Conservation (phyloP, 2,113 vertebrate genomes). For the Rhagologus leucostigma region DNA sequence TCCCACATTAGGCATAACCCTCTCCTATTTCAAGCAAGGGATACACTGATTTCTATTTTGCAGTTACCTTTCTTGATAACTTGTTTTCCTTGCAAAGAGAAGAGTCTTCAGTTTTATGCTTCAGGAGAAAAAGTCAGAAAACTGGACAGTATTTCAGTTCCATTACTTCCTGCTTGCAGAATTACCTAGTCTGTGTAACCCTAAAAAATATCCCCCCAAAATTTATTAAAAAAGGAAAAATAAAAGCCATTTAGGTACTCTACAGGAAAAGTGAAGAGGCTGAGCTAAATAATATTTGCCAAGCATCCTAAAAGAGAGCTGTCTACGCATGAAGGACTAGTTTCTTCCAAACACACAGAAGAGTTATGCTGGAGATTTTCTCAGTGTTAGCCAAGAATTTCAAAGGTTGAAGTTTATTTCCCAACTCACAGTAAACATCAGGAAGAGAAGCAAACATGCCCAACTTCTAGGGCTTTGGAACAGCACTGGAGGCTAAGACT, state of each 20-base stretch:
- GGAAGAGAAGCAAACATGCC: background rate
- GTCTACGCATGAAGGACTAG: background rate
- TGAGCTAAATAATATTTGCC: background rate
- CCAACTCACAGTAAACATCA: background rate
- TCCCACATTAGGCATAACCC: background rate
- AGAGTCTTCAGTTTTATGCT: background rate
- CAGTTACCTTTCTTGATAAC: background rate
- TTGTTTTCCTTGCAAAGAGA: background rate
- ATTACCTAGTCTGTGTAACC: background rate
- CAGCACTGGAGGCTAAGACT: background rate
- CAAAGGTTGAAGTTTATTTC: background rate
- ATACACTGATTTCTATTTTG: background rate
- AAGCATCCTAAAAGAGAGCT: background rate
- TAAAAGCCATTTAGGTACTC: background rate
- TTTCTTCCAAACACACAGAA: background rate
- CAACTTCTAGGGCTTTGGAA: rapidly evolving
- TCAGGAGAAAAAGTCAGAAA: background rate
- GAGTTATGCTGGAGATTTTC: background rate
- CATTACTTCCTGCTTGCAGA: background rate
- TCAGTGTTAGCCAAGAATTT: background rate
- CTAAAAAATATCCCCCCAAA: background rate
- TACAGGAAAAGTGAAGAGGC: background rate
- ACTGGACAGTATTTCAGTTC: background rate
- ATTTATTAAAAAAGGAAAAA: background rate
- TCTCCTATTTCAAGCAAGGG: background rate